These are phyloP conservation scores for Mythimna ferrago DNA, from an alignment of 2,888 invertebrate species.

Conservation along the genomic window DNA sequence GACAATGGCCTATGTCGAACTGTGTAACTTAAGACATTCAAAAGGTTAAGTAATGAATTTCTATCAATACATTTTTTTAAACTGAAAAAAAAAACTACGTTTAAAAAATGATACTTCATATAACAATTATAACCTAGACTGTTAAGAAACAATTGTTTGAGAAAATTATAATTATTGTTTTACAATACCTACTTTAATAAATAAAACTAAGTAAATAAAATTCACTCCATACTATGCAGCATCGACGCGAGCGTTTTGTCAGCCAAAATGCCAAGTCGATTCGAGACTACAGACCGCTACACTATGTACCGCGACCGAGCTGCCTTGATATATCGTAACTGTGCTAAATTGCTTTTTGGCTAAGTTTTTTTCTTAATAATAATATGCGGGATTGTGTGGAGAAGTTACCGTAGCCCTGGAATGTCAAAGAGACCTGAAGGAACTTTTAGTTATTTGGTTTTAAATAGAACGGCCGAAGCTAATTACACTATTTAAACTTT, in stretches of 20 bases:
- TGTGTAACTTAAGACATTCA: too few species aligned
- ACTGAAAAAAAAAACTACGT: neutral
- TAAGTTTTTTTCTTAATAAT: neutral
- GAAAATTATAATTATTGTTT: neutral
- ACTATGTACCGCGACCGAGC: slow-evolving; percentile 65
- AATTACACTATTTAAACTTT: too few species aligned
- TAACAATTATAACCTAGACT: too few species aligned
- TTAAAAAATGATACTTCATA: neutral
- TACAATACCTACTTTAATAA: neutral
- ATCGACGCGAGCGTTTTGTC: slow-evolving; percentile 82
- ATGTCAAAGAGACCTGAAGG: too few species aligned
- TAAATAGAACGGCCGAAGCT: too few species aligned
- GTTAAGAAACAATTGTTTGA: too few species aligned
- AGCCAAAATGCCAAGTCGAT: slow-evolving; percentile 88
- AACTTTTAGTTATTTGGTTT: too few species aligned
- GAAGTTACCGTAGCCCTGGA: too few species aligned
- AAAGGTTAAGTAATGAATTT: too few species aligned
- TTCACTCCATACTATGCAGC: slow-evolving; percentile 73
- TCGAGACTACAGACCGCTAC: slow-evolving; percentile 85
- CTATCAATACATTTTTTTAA: neutral
- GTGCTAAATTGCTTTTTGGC: slow-evolving; percentile 41
- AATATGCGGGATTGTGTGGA: too few species aligned
- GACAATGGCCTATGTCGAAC: too few species aligned
- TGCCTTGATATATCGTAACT: slow-evolving; percentile 74
- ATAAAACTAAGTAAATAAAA: slow-evolving; percentile 1